Base-by-base conservation (phyloP, 2,113 vertebrate species). In the Aythya baeri region DNA sequence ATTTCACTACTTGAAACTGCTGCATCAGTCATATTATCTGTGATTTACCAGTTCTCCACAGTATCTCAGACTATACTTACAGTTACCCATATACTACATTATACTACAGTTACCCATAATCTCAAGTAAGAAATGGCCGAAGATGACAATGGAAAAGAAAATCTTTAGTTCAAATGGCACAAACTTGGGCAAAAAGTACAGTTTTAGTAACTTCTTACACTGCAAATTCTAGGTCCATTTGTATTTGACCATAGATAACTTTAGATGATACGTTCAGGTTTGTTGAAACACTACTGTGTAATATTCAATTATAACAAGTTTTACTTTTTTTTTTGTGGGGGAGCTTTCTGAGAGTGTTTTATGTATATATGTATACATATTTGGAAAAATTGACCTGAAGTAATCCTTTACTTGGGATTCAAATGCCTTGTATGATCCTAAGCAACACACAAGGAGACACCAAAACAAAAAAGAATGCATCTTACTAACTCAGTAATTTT, bases 361-460 rank as follows among this genome's bases (percentile, higher is more conserved):
- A 58, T n/a, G 12, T 7, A 31, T 50, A 86, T 1, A 1, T 3
- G 27, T 2, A 1, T 1, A 1, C 4, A 27, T 2, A 1, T 43
- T 73, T 20, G 44, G 43, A 83, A 7, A 88, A 15, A 61, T 59
- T 49, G 5, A 73, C 9, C 13, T 14, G 7, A 79, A 22, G 27
- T n/a, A 72, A 36, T 52, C 26, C 32, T 71, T 67, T 67, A 59
- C 25, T 34, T 77, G 20, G 17, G 20, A 74, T 63, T 54, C 77
- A 27, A 93, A 78, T 36, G 36, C 36, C 66, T 14, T 74, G 9
- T 43, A 81, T 22, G 23, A 89, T 22, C 44, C 29, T 66, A 52
- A 52, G 23, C 57, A 89, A 93, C 59, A 68, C 50, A 52, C 50
- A 52, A 25, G 50, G 11, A 23, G 49, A 23, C 49, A 50, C 49